A percentile compares a stretch with the other conserved stretches of the same genome.
These are phyloP conservation scores for Botrylloides violaceus DNA, from an alignment of 23 tunicate species.

Conservation along the genomic window DNA sequence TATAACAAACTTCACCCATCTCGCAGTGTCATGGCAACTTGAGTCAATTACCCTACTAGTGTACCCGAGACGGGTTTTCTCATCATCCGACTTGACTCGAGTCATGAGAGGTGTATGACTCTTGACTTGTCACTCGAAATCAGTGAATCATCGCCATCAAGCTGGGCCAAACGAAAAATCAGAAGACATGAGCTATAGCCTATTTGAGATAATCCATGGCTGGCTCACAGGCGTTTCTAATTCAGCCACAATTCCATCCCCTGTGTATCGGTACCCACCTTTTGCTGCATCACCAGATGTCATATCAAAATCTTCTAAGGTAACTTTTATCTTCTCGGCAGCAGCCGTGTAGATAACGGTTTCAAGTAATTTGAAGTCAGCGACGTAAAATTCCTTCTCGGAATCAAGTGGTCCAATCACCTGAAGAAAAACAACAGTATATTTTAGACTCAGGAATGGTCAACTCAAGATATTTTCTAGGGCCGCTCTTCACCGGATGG, in stretches of 20 bases:
- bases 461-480: background rate
- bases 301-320: constrained; percentile 15
- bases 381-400: constrained; percentile 27
- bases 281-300: constrained; percentile 26
- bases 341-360: constrained; percentile 24
- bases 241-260: no score
- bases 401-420: constrained; percentile 46
- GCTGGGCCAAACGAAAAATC: no score
- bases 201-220: no score
- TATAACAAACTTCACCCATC: background rate
- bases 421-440: constrained; percentile 24
- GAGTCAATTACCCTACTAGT: background rate
- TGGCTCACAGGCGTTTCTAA: no score
- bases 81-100: no score
- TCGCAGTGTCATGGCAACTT: constrained; percentile 2
- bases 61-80: no score
- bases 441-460: background rate
- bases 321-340: constrained; percentile 28
- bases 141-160: no score
- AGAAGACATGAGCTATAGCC: no score
- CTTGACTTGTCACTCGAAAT: no score
- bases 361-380: constrained; percentile 70
- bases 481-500: background rate
- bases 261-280: no score
- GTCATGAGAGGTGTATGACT: no score